These are phyloP conservation scores for Lagopus leucura DNA, from an alignment of 2,113 vertebrate species.

Conservation along the genomic window DNA sequence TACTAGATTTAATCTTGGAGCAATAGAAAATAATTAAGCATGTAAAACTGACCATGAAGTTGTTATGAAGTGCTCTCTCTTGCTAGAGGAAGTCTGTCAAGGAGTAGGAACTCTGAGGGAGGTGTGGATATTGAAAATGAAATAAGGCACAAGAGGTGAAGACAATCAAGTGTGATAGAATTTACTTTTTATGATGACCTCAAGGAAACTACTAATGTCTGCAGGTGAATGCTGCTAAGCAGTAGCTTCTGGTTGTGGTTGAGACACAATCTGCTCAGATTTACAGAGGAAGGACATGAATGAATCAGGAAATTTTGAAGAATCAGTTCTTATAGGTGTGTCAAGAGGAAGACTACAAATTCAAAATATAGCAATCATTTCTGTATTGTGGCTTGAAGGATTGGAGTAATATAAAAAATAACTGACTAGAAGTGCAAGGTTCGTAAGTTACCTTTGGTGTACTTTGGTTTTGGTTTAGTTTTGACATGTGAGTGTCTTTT, in stretches of 20 bases:
- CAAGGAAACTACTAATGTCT: background rate
- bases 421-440: background rate
- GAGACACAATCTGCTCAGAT: background rate
- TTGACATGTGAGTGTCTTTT: background rate
- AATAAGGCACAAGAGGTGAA: background rate
- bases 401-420: background rate
- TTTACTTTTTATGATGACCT: background rate
- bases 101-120: background rate
- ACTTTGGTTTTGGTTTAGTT: background rate
- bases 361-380: background rate
- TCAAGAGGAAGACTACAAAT: background rate
- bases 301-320: background rate
- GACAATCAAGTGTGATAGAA: background rate
- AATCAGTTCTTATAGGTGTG: background rate
- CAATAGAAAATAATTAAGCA: background rate
- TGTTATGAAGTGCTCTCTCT: background rate
- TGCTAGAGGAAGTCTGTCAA: background rate
- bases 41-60: background rate
- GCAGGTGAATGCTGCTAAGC: background rate
- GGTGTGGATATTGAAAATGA: background rate
- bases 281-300: background rate
- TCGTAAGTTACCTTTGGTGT: background rate
- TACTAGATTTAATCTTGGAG: background rate
- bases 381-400: background rate
- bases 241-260: background rate